Base-by-base conservation (phyloP, 2,797 vertebrate species). In the Diplodus sargus region DNA sequence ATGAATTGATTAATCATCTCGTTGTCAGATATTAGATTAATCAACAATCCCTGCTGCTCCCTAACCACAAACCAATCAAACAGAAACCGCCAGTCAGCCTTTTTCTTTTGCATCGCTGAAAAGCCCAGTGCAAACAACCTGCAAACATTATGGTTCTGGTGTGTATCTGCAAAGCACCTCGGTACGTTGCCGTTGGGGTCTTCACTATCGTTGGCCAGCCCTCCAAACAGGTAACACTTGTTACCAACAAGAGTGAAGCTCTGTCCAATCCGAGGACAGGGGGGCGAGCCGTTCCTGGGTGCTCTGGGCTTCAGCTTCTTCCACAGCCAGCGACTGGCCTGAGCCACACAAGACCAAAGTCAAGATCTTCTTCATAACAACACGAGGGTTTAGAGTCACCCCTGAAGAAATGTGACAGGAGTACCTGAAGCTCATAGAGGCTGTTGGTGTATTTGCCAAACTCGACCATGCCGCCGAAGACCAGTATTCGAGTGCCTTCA, bases 311-410 rank as follows among this genome's bases (percentile, higher is more conserved):
- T 99, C 79, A 99, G 93, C 91, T 99, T 99, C 92, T 97, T 99
- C 98, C 98, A 99, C 59, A 99, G 92, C 98, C 98, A 99, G 54
- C 98, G 96, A 90, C 96, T 98, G 65, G 98, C 98, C 98, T 99
- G 86, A 70, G 88, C 70, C 54, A 92, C 59, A 73, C 1, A 2
- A 8, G 14, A 18, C 8, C 28, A 64, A 28, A 61, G 20, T 54
- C 1, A 0, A 56, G 2, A 47, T 12, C 1, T 2, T 63, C 7
- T 25, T 30, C 34, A 34, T 1, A 3, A 39, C 6, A 30, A 11
- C 47, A 25, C 3, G 9, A 11, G 20, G 22, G 2, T 39, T 39
- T 15, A n/a, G 8, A 47, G 22, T 42, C 1, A 10, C 1, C 22
- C 47, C 16, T 16, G 5, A 8, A 47, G 2, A 16, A 23, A 18